Percentiles rank a stretch among this genome's conserved stretches.
Evolutionary conservation across 2,888 invertebrate species (phyloP).

Genomic region (Melinopterus prodromus): DNA sequence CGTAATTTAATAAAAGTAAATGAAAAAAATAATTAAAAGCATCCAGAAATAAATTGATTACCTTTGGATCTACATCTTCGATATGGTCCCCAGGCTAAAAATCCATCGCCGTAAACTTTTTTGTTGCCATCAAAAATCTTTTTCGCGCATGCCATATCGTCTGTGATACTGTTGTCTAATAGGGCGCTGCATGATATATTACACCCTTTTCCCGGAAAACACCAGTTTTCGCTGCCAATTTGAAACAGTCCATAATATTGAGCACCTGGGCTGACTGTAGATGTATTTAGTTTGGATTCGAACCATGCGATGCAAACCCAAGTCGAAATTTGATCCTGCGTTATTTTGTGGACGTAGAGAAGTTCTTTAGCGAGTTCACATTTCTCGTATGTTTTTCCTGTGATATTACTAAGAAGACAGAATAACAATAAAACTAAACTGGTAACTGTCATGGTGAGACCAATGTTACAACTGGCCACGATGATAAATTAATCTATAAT

Average conservation of each 20-base stretch:
- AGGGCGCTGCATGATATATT: background rate
- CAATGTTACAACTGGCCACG: background rate
- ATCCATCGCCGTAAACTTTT: background rate
- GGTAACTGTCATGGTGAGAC: background rate
- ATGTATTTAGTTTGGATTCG: constrained; percentile 17
- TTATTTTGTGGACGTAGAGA: background rate
- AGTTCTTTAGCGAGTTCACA: constrained; percentile 17
- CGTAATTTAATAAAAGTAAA: too few relatives aligned
- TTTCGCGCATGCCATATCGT: constrained; percentile 1
- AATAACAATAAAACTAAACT: background rate
- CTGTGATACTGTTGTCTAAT: constrained; percentile 7
- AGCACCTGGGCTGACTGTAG: background rate
- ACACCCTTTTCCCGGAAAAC: constrained; percentile 15
- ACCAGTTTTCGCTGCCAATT: constrained; percentile 15
- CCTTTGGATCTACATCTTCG: background rate
- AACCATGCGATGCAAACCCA: constrained; percentile 17
- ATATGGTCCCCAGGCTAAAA: constrained; percentile 15
- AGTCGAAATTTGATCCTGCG: background rate
- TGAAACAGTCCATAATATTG: constrained; percentile 16
- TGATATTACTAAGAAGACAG: background rate
- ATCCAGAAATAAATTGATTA: background rate
- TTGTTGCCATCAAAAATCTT: constrained; percentile 4
- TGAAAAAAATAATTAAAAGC: background rate
- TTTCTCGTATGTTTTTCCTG: background rate
- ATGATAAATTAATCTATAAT: background rate